Base-by-base conservation (phyloP, 2,113 vertebrate genomes). In the Podiceps cristatus region DNA sequence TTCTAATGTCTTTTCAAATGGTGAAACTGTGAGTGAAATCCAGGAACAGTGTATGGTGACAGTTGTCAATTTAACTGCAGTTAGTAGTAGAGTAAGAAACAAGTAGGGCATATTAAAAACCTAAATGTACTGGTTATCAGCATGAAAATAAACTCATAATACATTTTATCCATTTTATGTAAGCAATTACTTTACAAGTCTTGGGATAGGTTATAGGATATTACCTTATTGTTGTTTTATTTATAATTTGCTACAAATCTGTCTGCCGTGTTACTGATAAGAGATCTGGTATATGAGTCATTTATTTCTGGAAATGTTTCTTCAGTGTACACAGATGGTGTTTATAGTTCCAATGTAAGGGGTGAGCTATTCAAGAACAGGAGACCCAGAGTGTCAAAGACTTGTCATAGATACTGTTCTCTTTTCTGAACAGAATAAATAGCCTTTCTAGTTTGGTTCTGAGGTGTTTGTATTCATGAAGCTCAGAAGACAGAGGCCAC, bases 261-360 rank as follows among this genome's bases (percentile, higher is more conserved):
- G 13, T 76, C 49, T 91, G 33, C 77, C 60, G 28, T 84, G 77
- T 67, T 75, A 66, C 92, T 71, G 79, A 95, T 72, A 95, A 75
- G 76, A 82, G 69, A 87, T 87, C 73, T 93, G 73, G 44, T 84
- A 50, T 64, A 72, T 94, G 94, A 97, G 66, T 96, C 95, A 96
- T 93, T 89, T 93, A 81, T 95, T 95, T 96, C 86, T 96, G 93
- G 94, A 93, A 91, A 90, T 52, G 74, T 85, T 97, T 91, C 91
- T 87, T 94, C 50, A 35, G 74, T 31, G 55, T 79, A 76, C 63
- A 35, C 95, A 97, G 94, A 94, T 97, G 95, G 94, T 96, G 96
- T 97, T 97, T 96, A 90, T 73, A 87, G 93, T 87, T 40, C 49
- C 50, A 67, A 0, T 17, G n/a, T 82, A 78, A 88, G 47, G 67